Conservation (phyloP, 2,888 invertebrate species). For the Xanthorhoe designata region DNA sequence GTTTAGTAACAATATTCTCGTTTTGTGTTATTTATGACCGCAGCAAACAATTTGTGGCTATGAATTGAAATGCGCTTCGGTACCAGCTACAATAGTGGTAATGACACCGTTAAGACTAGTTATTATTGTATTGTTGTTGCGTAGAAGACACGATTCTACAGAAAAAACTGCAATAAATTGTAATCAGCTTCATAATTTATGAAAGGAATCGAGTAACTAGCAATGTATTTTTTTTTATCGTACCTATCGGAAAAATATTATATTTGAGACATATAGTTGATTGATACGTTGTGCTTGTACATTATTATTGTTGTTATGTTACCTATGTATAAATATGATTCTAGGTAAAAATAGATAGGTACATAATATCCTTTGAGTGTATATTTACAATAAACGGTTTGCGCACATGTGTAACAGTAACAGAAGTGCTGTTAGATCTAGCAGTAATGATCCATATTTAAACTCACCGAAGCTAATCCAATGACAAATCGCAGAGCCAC, state of each 20-base stretch:
- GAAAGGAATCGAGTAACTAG: neutral
- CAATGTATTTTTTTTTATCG: neutral
- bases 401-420: no score
- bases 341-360: no score
- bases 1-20: neutral
- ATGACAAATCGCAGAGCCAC: constrained; percentile 85
- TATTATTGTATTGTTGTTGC: constrained; percentile 1
- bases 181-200: neutral
- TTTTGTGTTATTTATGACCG: constrained; percentile 34
- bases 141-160: neutral
- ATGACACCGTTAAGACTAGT: constrained; percentile 2
- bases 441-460: neutral
- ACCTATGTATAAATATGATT: no score
- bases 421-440: no score
- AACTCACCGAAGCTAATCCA: constrained; percentile 86
- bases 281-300: no score
- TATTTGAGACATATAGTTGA: no score
- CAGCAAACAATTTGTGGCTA: constrained; percentile 39
- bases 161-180: neutral
- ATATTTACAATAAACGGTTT: no score
- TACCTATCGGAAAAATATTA: neutral
- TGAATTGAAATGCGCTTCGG: constrained; percentile 7
- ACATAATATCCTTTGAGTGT: no score
- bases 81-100: neutral
- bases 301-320: no score